phyloP scores from a whole-genome alignment of 2,113 vertebrate genomes.

The Albula goreensis region DNA sequence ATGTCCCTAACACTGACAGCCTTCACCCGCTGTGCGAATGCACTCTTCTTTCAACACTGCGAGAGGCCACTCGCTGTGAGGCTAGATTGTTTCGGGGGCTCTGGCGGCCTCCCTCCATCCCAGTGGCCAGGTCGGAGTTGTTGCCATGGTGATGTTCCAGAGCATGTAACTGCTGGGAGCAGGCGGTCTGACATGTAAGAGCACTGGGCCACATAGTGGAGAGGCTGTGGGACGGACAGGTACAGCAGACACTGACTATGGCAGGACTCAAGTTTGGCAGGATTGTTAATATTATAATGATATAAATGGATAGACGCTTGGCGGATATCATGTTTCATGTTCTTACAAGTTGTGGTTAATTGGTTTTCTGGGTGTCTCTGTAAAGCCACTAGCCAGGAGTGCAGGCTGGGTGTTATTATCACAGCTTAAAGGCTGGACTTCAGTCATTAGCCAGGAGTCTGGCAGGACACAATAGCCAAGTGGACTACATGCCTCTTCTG shows the following conservation, averaged over 20 bases:
- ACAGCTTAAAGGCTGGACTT: no score
- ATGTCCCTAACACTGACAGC: not conserved
- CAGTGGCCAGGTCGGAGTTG: constrained; percentile 24
- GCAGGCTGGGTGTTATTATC: no score
- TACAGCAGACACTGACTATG: not conserved
- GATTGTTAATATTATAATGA: no score
- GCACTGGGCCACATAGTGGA: not conserved
- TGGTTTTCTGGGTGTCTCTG: no score
- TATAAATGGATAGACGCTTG: no score
- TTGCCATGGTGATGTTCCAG: constrained; percentile 56
- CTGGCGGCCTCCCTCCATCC: not conserved
- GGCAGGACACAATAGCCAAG: no score
- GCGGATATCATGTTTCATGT: no score
- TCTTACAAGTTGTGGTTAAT: no score
- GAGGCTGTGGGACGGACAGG: no score
- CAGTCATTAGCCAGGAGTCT: no score
- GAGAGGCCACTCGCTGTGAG: constrained; percentile 1
- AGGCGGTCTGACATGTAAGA: not conserved
- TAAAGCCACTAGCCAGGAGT: no score
- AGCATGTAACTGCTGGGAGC: constrained; percentile 47
- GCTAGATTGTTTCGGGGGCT: not conserved
- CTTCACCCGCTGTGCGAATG: not conserved
- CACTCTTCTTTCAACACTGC: not conserved
- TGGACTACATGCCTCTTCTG: no score
- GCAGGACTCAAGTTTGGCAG: not conserved